A percentile compares a stretch with the other conserved stretches of the same genome.
phyloP scores from a whole-genome alignment of 1,140 invertebrate genomes.

The Thalassaphorura encarpata region DNA sequence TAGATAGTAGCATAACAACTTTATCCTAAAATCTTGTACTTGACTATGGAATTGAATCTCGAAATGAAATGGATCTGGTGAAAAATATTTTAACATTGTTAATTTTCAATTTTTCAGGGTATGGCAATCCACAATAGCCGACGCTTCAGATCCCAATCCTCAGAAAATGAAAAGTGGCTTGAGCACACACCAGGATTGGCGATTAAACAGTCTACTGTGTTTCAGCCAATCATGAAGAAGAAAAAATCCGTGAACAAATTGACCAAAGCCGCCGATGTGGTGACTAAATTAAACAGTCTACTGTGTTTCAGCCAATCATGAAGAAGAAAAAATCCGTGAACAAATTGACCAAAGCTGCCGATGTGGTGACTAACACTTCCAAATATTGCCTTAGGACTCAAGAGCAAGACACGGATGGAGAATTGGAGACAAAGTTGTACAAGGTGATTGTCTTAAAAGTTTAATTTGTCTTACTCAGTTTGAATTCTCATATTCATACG shows the following conservation, averaged over 20 bases:
- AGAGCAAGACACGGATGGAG: constrained; percentile 78
- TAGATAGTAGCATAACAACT: too few relatives aligned
- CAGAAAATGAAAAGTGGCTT: constrained; percentile 65
- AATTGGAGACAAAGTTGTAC: constrained; percentile 82
- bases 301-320: constrained; percentile 75
- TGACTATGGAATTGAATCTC: too few relatives aligned
- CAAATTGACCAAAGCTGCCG: constrained; percentile 57
- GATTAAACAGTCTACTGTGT: constrained; percentile 62
- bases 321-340: constrained; percentile 71
- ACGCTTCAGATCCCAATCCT: constrained; percentile 66
- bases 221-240: constrained; percentile 73
- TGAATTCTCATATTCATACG: constrained; percentile 13
- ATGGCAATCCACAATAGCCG: background rate
- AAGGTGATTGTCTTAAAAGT: too few relatives aligned
- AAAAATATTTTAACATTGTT: too few relatives aligned
- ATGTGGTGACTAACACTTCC: constrained; percentile 62
- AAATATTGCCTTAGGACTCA: constrained; percentile 89
- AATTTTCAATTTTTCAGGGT: too few relatives aligned
- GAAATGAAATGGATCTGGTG: too few relatives aligned
- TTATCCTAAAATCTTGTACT: too few relatives aligned
- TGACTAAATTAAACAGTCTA: constrained; percentile 59
- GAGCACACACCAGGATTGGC: constrained; percentile 73
- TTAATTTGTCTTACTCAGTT: too few relatives aligned
- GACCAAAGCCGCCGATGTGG: too few relatives aligned
- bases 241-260: constrained; percentile 75